Conservation (phyloP, 1,140 invertebrate species). For the Bombus confusus region DNA sequence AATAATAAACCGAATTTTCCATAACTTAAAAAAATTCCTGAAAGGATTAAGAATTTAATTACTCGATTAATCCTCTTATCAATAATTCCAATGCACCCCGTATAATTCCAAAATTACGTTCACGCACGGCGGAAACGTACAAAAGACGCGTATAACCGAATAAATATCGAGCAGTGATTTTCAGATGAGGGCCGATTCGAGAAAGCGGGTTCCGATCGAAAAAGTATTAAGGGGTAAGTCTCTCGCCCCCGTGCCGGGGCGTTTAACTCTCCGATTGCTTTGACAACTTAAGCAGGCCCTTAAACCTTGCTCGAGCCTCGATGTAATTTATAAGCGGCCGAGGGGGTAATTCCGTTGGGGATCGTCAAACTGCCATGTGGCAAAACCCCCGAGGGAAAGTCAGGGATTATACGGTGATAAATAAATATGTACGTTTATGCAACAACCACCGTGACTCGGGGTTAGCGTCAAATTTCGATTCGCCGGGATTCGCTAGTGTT, state of each 20-base stretch:
- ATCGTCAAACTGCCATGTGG: constrained; percentile 81
- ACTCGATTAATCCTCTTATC: neutral
- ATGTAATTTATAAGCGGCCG: constrained; percentile 80
- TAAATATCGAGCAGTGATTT: constrained; percentile 9
- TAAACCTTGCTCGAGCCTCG: constrained; percentile 78
- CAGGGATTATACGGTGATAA: constrained; percentile 82
- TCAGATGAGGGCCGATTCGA: constrained; percentile 21
- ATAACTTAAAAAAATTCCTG: neutral
- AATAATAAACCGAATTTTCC: neutral
- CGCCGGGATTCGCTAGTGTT: constrained; percentile 7
- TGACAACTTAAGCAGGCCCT: constrained; percentile 81
- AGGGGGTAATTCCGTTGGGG: constrained; percentile 69
- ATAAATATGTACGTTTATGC: constrained; percentile 79
- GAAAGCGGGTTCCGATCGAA: constrained; percentile 70
- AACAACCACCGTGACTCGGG: constrained; percentile 75
- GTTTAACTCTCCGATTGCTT: constrained; percentile 80
- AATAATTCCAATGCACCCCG: neutral
- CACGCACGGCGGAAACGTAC: neutral
- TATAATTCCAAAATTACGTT: neutral
- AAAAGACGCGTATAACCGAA: neutral
- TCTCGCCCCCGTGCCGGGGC: constrained; percentile 62
- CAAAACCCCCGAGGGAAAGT: constrained; percentile 76
- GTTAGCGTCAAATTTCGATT: constrained; percentile 60
- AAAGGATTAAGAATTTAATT: neutral
- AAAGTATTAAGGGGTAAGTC: constrained; percentile 72